Evolutionary conservation across 2,888 invertebrate species (phyloP).

Genomic region (Chaetogeoica ovagalla): DNA sequence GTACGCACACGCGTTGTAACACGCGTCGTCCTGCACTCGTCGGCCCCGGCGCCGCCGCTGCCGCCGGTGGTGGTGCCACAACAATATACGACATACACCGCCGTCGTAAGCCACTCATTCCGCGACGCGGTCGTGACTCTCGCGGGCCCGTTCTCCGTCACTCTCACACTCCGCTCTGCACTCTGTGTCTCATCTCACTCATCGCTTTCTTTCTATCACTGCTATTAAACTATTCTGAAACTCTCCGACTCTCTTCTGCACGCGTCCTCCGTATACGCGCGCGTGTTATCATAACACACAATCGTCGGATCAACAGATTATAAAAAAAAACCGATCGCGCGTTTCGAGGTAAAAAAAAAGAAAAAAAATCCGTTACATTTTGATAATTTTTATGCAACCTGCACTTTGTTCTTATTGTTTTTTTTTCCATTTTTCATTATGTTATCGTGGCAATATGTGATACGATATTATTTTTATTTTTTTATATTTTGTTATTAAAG

Average conservation of each 20-base stretch:
- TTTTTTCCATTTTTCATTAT: too few relatives aligned
- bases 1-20: neutral
- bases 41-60: neutral
- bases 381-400: too few relatives aligned
- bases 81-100: neutral
- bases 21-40: too few relatives aligned
- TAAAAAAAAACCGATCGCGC: constrained; percentile 11
- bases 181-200: neutral
- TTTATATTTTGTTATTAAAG: too few relatives aligned
- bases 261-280: too few relatives aligned
- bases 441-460: too few relatives aligned
- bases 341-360: constrained; percentile 40
- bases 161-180: neutral
- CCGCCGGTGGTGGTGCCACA: neutral
- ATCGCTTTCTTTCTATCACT: neutral
- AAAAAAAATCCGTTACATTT: constrained; percentile 7
- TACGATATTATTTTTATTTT: too few relatives aligned
- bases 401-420: too few relatives aligned
- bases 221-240: neutral
- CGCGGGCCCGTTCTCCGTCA: neutral
- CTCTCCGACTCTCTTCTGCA: too few relatives aligned
- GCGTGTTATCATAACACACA: too few relatives aligned
- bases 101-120: neutral
- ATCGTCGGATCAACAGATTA: constrained; percentile 45
- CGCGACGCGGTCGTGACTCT: neutral